Percentiles rank a stretch among this genome's conserved stretches.
Conservation (phyloP, 2,797 vertebrate genomes). For the Acrossocheilus fasciatus region DNA sequence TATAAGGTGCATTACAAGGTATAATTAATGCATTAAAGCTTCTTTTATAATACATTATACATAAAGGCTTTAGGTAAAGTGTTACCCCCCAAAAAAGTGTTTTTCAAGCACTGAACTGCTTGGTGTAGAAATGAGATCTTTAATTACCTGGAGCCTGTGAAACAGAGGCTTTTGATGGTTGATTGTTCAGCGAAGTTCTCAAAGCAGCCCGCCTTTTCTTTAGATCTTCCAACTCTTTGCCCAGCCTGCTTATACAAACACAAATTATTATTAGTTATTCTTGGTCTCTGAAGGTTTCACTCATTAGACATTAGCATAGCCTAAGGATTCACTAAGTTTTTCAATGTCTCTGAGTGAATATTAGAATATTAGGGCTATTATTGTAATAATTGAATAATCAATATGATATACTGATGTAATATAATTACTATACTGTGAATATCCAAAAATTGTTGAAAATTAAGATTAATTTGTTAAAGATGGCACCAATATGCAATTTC, state of each 20-base stretch:
- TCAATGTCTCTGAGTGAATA: neutral
- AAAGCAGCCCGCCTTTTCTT: slow-evolving; percentile 84
- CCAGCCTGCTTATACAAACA: slow-evolving; percentile 77
- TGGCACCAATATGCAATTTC: too few relatives aligned
- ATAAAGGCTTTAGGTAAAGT: too few relatives aligned
- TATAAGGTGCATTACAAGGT: too few relatives aligned
- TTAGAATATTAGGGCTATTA: neutral
- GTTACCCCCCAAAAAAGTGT: too few relatives aligned
- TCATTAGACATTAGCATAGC: neutral
- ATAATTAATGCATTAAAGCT: too few relatives aligned
- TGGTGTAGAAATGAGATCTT: neutral
- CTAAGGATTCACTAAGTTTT: neutral
- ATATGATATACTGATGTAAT: neutral
- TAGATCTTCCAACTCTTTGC: slow-evolving; percentile 81
- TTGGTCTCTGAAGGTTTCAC: neutral
- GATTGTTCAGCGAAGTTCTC: slow-evolving; percentile 76
- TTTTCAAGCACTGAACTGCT: neutral
- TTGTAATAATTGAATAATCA: neutral
- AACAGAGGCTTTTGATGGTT: slow-evolving; percentile 66
- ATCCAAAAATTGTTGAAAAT: neutral
- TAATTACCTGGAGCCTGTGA: slow-evolving; percentile 70
- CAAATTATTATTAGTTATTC: neutral
- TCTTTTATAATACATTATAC: too few relatives aligned
- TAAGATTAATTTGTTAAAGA: neutral
- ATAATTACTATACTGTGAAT: neutral